These are phyloP conservation scores for Erythrocercus mccallii DNA, from an alignment of 2,113 vertebrate species.

Conservation along the genomic window DNA sequence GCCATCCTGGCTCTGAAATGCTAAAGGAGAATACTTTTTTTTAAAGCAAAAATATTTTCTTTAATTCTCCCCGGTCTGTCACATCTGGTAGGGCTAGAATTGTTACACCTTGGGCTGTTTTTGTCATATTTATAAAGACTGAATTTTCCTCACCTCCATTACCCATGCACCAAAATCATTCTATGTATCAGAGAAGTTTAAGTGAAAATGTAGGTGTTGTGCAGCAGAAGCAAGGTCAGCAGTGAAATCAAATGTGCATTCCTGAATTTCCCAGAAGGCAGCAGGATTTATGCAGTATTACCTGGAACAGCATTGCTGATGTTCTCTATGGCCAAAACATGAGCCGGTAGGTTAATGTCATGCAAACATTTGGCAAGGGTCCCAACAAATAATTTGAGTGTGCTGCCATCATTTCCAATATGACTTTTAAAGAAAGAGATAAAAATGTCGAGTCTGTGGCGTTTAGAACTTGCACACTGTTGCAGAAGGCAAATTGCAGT, in stretches of 20 bases:
- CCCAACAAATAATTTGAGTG: neutral
- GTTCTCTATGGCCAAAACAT: neutral
- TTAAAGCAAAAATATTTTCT: neutral
- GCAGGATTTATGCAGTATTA: neutral
- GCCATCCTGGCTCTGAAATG: neutral
- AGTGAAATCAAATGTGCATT: neutral
- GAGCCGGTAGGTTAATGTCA: neutral
- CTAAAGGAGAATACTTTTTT: neutral
- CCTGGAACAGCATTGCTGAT: neutral
- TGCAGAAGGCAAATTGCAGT: neutral
- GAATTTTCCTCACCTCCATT: neutral
- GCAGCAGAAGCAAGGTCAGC: neutral
- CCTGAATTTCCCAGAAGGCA: neutral
- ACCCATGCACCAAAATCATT: neutral
- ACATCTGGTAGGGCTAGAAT: neutral
- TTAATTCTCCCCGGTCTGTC: neutral
- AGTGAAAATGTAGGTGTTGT: neutral
- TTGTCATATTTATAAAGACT: neutral
- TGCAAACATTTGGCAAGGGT: neutral
- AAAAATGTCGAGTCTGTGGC: neutral
- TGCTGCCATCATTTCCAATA: neutral
- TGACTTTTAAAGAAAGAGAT: neutral
- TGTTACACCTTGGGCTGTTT: neutral
- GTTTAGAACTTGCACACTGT: neutral
- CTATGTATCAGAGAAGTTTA: neutral